phyloP scores from a whole-genome alignment of 1,140 invertebrate genomes.

The Drosophila simulans region DNA sequence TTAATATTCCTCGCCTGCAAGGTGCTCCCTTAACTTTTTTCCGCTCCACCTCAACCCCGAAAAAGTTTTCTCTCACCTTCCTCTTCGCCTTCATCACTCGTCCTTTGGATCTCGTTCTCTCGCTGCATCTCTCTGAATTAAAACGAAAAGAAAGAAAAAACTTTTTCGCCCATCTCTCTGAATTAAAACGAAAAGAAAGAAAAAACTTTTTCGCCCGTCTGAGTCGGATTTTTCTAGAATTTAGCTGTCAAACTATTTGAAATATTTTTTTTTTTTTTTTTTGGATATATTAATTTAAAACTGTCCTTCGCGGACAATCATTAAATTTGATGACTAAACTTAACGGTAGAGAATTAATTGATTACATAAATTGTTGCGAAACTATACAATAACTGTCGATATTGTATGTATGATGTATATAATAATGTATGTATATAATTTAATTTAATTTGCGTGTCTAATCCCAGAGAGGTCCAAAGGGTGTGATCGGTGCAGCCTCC shows the following conservation, averaged over 20 bases:
- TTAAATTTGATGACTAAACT: too few relatives aligned
- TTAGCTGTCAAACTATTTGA: neutral
- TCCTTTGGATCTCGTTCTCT: neutral
- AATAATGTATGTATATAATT: too few relatives aligned
- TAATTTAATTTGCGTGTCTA: too few relatives aligned
- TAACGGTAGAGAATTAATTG: too few relatives aligned
- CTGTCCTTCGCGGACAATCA: too few relatives aligned
- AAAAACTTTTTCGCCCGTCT: conserved; percentile 14
- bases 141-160: conserved; percentile 4
- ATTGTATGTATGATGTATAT: too few relatives aligned
- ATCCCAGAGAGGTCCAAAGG: too few relatives aligned
- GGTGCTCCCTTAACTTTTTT: conserved; percentile 55
- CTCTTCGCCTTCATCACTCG: neutral
- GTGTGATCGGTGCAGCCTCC: too few relatives aligned
- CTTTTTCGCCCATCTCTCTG: conserved; percentile 12
- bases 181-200: conserved; percentile 1
- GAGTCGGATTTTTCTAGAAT: conserved; percentile 15
- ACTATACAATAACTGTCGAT: too few relatives aligned
- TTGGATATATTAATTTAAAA: too few relatives aligned
- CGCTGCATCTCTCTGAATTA: conserved; percentile 6
- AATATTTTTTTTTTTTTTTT: neutral
- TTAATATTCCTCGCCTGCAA: conserved; percentile 70
- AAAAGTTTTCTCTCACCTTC: conserved; percentile 1
- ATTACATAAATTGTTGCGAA: too few relatives aligned
- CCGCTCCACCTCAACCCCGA: conserved; percentile 22